Percentiles rank a stretch among this genome's conserved stretches.
These are phyloP conservation scores for Oithona nana DNA, from an alignment of 2,888 invertebrate genomes.

Conservation along the genomic window DNA sequence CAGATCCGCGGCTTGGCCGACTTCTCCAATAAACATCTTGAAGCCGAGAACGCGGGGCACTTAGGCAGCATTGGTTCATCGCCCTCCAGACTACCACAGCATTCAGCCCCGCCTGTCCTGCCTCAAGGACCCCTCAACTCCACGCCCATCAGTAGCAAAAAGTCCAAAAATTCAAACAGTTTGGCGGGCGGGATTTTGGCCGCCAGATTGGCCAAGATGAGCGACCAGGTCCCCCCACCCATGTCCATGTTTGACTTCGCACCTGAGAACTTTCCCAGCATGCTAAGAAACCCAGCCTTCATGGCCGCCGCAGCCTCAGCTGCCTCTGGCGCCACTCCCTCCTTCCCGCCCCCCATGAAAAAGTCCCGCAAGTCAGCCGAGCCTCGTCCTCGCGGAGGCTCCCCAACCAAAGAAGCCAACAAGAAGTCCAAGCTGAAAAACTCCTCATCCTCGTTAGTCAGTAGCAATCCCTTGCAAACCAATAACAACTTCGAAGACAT, in stretches of 20 bases:
- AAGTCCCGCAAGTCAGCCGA: not conserved
- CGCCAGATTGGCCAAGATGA: constrained; percentile 35
- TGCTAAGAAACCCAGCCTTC: constrained; percentile 22
- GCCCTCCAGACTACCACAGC: not conserved
- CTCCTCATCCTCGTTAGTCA: not conserved
- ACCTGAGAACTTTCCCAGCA: constrained; percentile 35
- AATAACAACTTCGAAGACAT: constrained; percentile 6
- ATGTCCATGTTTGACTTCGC: constrained; percentile 45
- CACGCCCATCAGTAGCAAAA: not conserved
- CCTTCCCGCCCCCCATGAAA: not conserved
- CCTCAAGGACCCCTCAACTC: not conserved
- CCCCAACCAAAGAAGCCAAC: not conserved
- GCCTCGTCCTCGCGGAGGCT: not conserved
- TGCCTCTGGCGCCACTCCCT: not conserved
- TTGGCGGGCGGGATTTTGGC: constrained; percentile 11
- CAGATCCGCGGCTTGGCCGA: constrained; percentile 24
- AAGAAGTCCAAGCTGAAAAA: not conserved
- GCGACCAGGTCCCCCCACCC: constrained; percentile 10
- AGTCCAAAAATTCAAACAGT: not conserved
- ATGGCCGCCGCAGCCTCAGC: not conserved
- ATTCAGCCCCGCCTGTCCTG: not conserved
- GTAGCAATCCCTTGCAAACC: not conserved
- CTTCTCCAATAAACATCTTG: constrained; percentile 16
- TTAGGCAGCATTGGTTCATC: no score
- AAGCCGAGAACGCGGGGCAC: not conserved